Percentiles rank a stretch among this genome's conserved stretches.
phyloP scores from a whole-genome alignment of 2,888 invertebrate genomes.

The Acrobasis consociella region DNA sequence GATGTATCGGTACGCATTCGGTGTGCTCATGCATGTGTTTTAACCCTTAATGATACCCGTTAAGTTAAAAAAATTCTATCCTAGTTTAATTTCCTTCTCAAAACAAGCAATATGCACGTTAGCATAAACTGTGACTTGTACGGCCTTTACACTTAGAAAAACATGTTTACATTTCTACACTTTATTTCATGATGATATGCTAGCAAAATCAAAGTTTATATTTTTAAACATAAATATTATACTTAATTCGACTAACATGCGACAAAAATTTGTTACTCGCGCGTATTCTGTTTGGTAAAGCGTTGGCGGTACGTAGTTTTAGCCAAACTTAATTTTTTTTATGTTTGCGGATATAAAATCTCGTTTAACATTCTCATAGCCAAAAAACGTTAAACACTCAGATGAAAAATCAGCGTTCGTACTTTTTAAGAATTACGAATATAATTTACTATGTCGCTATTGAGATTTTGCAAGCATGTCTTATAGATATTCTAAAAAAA shows the following conservation, averaged over 20 bases:
- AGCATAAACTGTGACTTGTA: constrained; percentile 36
- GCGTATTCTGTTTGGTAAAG: neutral
- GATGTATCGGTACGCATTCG: neutral
- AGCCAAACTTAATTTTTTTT: too few species aligned
- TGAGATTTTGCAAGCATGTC: neutral
- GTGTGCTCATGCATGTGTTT: neutral
- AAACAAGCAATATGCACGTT: constrained; percentile 77
- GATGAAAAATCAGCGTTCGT: too few species aligned
- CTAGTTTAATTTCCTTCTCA: constrained; percentile 35
- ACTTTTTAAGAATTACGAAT: too few species aligned
- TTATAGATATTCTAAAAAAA: too few species aligned
- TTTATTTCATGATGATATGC: neutral
- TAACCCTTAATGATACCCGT: neutral
- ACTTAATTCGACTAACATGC: too few species aligned
- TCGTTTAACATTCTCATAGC: too few species aligned
- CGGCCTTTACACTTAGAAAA: constrained; percentile 31
- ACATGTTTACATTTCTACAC: neutral
- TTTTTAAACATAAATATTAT: neutral
- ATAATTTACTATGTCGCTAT: too few species aligned
- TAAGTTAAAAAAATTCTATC: neutral
- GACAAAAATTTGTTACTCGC: neutral
- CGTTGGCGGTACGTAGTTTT: too few species aligned
- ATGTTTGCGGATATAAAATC: too few species aligned
- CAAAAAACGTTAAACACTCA: too few species aligned
- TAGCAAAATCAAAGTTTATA: neutral